A percentile compares a stretch with the other conserved stretches of the same genome.
Conservation (phyloP, 2,888 invertebrate species). For the Epirrhoe alternata region DNA sequence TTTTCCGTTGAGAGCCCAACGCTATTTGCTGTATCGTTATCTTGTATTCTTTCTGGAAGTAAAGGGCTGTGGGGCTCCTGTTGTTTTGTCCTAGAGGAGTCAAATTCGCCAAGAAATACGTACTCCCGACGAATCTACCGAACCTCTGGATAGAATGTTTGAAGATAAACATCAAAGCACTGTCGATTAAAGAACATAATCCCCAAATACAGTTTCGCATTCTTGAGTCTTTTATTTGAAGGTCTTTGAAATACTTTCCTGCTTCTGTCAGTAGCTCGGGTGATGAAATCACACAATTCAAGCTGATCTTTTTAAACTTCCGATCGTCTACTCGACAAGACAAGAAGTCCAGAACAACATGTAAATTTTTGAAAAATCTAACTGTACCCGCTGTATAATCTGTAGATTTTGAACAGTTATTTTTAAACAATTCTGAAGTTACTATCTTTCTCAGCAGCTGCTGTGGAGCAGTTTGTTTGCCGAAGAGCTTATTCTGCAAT, state of each 20-base stretch:
- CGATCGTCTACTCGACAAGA: not conserved
- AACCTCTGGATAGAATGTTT: constrained; percentile 9
- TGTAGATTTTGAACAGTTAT: not conserved
- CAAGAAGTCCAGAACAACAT: constrained; percentile 8
- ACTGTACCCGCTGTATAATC: not conserved
- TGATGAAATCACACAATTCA: not conserved
- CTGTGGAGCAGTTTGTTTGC: not conserved
- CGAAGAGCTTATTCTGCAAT: not conserved
- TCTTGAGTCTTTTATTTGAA: not conserved
- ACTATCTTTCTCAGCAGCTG: constrained; percentile 5
- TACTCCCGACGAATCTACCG: constrained; percentile 8
- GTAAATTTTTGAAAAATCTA: constrained; percentile 11
- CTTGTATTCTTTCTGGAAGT: constrained; percentile 6
- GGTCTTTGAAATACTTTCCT: constrained; percentile 9
- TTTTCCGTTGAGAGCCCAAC: not conserved
- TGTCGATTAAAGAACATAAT: constrained; percentile 16
- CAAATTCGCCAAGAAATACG: constrained; percentile 15
- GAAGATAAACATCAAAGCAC: constrained; percentile 7
- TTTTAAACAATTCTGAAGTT: constrained; percentile 12
- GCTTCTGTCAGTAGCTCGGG: constrained; percentile 3
- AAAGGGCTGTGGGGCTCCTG: not conserved
- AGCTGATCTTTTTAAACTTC: constrained; percentile 1
- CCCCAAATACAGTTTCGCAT: constrained; percentile 6
- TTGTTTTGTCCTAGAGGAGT: not conserved
- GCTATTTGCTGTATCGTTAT: not conserved